Base-by-base conservation (phyloP, 1,140 invertebrate genomes). In the Magallana ariakensis region DNA sequence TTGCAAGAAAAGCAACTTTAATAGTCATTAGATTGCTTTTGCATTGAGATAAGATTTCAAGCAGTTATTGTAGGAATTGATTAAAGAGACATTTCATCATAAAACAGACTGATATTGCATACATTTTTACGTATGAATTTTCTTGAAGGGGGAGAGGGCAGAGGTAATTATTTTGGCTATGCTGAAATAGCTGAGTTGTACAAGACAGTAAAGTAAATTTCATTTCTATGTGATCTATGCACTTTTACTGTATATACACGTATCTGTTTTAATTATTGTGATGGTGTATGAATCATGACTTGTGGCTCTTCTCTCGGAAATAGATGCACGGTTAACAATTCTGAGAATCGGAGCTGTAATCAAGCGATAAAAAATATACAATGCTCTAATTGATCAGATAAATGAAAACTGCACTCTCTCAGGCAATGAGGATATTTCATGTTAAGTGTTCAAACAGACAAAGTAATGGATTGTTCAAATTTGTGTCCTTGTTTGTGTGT, bases 341-440 rank as follows among this genome's bases (percentile, higher is more conserved):
- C 66, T 15, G 22, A 33, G 22, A 75, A 75, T 75, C 22, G 33
- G 22, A 13, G 66, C 13, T 75, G 22, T 75, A 75, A 75, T 75
- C 66, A 75, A 60, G 33, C 15, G 22, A 75, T 75, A 26, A 22
- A 75, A 11, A 8, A 13, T 13, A 75, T 75, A 26, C 7, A 13
- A 19, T 75, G 26, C 66, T 75, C 66, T 75, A 75, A 75, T 75
- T 75, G 13, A 75, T 75, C 66, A 75, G 66, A 11, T 75, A 8
- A 26, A 62, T 75, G 11, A 75, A 75, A 13, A 26, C 22, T 75
- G 66, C 66, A 26, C 66, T 75, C 22, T 75, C 10, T 75, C 66
- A 13, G 22, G 22, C 22, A 75, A 75, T 46, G 15, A 9, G 33
- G 22, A 75, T 13, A 75, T 75, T 75, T 13, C 1, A 11, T 9